Base-by-base conservation (phyloP, 2,888 invertebrate species). In the Eupsilia transversa region DNA sequence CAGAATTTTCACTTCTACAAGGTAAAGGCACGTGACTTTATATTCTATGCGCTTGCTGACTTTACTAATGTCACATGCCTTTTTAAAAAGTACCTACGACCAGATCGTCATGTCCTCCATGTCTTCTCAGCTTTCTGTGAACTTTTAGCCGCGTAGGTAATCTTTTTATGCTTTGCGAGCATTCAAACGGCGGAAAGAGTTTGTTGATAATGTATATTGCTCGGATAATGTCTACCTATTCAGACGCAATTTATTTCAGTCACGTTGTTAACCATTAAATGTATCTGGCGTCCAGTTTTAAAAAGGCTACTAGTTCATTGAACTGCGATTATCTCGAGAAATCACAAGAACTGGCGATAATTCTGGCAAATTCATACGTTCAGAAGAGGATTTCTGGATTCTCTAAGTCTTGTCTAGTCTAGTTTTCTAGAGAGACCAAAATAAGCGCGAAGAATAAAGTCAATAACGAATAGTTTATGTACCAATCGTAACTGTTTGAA, bases 221-320 rank as follows among this genome's bases (percentile, higher is more conserved):
- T 69, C 41, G 52, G 2, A 57, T 68, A 67, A 70, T 38, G 38
- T 9, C 20, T 57, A 60, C 30, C 9, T 49, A 46, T 20, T 61
- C 20, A 20, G 27, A 35, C 33, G 20, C 57, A 66, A 65, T 80
- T 76, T 83, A 66, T 72, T 74, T 72, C 52, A 72, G 66, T 76
- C 65, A 78, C 59, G 65, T 68, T 27, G 30, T 49, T 23, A 49
- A 46, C 46, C 46, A 46, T 46, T 46, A 2, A 23, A 23, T 49
- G 27, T 43, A 38, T 33, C 35, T 67, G 66, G 63, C 57, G 52
- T 33, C 27, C 57, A 76, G 43, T 57, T 73, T 73, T 43, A 3
- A 46, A 35, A 46, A 69, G n/a, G 27, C 35, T 23, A 64, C 23
- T 52, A 77, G 82, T 69, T 69, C 73, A 57, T 49, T 72, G 72